These are phyloP conservation scores for Microtus montanus DNA, from an alignment of 2,113 vertebrate species.

Conservation along the genomic window DNA sequence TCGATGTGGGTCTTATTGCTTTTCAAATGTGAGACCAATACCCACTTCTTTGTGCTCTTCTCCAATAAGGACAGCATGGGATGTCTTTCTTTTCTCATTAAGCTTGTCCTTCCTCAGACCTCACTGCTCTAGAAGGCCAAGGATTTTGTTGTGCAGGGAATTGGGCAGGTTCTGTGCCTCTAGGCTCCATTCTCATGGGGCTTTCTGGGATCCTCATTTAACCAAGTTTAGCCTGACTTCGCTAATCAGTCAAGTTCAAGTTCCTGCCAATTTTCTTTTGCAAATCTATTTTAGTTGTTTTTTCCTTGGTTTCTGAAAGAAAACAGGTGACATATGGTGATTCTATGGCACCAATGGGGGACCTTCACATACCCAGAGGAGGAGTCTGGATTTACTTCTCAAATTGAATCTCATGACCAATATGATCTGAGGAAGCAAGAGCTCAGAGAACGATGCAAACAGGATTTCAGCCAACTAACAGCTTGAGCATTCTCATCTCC, in stretches of 20 bases:
- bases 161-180: neutral
- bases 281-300: conserved; percentile 26
- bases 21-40: neutral
- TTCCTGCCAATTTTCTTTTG: conserved; percentile 44
- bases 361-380: conserved; percentile 28
- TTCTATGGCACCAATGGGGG: neutral
- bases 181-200: neutral
- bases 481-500: conserved; percentile 23
- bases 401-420: conserved; percentile 62
- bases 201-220: neutral
- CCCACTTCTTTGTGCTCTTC: neutral
- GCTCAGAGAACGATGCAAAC: conserved; percentile 40
- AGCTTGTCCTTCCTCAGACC: neutral
- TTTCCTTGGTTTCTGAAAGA: conserved; percentile 2
- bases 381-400: conserved; percentile 37
- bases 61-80: neutral
- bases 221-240: neutral
- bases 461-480: conserved; percentile 52
- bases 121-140: fast-evolving
- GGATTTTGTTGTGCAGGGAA: neutral
- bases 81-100: neutral
- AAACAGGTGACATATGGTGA: conserved; percentile 12
- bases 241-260: conserved; percentile 21
- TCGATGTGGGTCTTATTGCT: neutral
- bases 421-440: conserved; percentile 56